Percentiles rank a stretch among this genome's conserved stretches.
These are phyloP conservation scores for Drosophila sulfurigaster DNA, from an alignment of 1,140 invertebrate species.

Conservation along the genomic window DNA sequence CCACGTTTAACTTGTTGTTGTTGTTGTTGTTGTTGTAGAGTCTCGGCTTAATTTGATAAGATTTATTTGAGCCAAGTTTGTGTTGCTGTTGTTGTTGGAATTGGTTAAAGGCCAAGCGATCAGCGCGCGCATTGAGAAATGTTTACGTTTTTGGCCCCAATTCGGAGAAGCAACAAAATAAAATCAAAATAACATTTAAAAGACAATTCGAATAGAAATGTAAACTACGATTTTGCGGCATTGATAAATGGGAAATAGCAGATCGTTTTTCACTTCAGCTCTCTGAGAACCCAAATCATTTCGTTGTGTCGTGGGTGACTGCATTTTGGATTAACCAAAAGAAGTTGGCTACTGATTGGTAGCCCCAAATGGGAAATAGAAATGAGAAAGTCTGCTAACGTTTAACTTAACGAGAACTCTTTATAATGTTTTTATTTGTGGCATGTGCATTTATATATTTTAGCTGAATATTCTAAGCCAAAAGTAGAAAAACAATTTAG, in stretches of 20 bases:
- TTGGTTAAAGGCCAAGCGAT: conserved; percentile 60
- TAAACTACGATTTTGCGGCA: conserved; percentile 49
- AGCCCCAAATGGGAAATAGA: conserved; percentile 1
- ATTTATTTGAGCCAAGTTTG: conserved; percentile 68
- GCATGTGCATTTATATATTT: not conserved
- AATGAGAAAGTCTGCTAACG: not conserved
- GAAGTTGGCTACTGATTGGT: conserved; percentile 26
- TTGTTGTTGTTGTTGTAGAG: conserved; percentile 34
- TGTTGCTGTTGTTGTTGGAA: not conserved
- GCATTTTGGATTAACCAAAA: not conserved
- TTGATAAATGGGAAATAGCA: conserved; percentile 57
- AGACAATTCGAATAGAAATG: conserved; percentile 70
- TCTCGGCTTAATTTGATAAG: conserved; percentile 76
- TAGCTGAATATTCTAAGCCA: not conserved
- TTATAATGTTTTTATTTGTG: not conserved
- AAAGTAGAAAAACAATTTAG: not conserved
- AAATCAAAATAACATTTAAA: conserved; percentile 69
- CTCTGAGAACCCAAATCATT: conserved; percentile 1
- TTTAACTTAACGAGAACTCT: too few relatives aligned
- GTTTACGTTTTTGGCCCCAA: conserved; percentile 41
- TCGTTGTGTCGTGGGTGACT: conserved; percentile 25
- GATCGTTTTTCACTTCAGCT: conserved; percentile 5
- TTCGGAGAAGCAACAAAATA: conserved; percentile 14
- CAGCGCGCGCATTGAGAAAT: conserved; percentile 71
- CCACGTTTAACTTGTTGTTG: conserved; percentile 52